These are phyloP conservation scores for Opisthocomus hoazin DNA, from an alignment of 2,113 vertebrate species.

Conservation along the genomic window DNA sequence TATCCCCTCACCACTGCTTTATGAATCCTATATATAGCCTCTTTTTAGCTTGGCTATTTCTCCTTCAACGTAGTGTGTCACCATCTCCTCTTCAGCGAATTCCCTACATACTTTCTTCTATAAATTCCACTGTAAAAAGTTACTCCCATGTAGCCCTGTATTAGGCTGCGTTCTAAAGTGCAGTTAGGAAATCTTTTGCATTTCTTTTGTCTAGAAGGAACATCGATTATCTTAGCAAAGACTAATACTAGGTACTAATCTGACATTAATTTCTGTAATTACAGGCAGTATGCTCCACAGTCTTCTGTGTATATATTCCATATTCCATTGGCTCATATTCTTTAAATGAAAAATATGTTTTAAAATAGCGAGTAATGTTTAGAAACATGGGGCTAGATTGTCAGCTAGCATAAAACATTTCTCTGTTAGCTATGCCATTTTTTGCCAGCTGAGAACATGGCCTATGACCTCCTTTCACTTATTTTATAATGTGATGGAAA, in stretches of 20 bases:
- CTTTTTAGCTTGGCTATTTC: background rate
- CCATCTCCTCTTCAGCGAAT: background rate
- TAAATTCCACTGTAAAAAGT: background rate
- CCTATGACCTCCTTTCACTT: background rate
- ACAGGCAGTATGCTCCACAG: background rate
- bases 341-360: background rate
- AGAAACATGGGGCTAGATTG: background rate
- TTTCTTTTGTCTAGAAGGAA: background rate
- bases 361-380: background rate
- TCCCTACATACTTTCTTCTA: background rate
- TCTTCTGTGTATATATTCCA: background rate
- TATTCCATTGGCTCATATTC: background rate
- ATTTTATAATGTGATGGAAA: background rate
- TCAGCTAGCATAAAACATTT: background rate
- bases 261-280: background rate
- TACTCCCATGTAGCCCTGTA: background rate
- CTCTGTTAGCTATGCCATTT: background rate
- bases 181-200: background rate
- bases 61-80: background rate
- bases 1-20: background rate
- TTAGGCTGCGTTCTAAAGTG: background rate
- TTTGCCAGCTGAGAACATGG: background rate
- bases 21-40: background rate
- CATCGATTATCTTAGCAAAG: background rate
- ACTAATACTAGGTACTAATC: background rate